Conservation (phyloP, 2,888 invertebrate species). For the Melanostoma mellinum region DNA sequence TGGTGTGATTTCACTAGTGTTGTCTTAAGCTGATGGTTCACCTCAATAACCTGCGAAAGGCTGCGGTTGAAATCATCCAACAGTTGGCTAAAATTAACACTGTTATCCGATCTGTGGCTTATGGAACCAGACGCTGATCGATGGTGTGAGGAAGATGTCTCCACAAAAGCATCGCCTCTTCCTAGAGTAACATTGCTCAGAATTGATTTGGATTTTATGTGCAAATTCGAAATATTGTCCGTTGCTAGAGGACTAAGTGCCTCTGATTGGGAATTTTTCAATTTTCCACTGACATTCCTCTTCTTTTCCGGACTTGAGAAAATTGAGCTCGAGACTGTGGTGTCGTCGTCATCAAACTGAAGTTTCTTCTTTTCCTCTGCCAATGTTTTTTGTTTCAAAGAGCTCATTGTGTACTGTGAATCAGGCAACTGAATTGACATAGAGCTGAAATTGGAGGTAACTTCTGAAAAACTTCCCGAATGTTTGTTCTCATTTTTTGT, state of each 20-base stretch:
- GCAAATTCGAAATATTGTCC: constrained; percentile 75
- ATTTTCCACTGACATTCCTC: neutral
- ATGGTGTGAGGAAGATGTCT: neutral
- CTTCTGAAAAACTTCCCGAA: constrained; percentile 73
- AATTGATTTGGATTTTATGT: constrained; percentile 63
- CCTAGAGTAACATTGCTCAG: constrained; percentile 46
- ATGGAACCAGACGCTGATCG: neutral
- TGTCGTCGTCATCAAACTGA: constrained; percentile 74
- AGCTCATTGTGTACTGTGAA: constrained; percentile 71
- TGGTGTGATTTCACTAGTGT: constrained; percentile 75
- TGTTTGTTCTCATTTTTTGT: constrained; percentile 23
- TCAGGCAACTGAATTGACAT: constrained; percentile 75
- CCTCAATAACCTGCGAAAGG: constrained; percentile 78
- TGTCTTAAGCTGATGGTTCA: constrained; percentile 77
- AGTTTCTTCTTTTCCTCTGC: constrained; percentile 26
- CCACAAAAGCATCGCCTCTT: constrained; percentile 42
- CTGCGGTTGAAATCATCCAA: constrained; percentile 78
- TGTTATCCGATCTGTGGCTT: constrained; percentile 46
- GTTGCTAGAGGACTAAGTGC: constrained; percentile 76
- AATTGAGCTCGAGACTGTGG: constrained; percentile 76
- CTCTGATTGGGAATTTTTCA: neutral
- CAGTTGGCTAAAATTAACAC: constrained; percentile 75
- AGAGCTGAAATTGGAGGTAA: constrained; percentile 76
- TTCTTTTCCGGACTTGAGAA: constrained; percentile 77
- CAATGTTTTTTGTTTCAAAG: neutral